Evolutionary conservation across 1,140 invertebrate species (phyloP).

Genomic region (Drosophila mojavensis): DNA sequence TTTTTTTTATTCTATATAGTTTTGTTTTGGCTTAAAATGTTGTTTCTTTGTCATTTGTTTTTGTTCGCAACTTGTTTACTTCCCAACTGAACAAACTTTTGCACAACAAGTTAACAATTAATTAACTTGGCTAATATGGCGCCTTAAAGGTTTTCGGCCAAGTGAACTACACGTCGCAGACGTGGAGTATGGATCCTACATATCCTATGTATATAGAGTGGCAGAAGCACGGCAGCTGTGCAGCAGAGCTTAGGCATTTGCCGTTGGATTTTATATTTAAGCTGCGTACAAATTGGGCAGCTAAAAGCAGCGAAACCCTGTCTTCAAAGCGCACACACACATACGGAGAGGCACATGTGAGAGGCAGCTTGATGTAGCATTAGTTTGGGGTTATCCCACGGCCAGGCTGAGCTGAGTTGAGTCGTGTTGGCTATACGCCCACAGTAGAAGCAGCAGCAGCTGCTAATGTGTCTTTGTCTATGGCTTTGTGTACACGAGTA

Average conservation of each 20-base stretch:
- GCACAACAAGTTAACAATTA: background rate
- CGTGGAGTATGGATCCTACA: background rate
- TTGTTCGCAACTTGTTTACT: background rate
- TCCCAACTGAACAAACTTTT: background rate
- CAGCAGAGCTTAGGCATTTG: constrained; percentile 33
- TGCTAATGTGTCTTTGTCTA: constrained; percentile 54
- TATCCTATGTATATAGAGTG: background rate
- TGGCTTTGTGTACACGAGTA: constrained; percentile 6
- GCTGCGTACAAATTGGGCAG: constrained; percentile 51
- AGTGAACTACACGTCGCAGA: background rate
- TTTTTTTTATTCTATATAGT: too few relatives aligned
- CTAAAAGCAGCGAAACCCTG: constrained; percentile 18
- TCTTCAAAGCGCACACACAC: constrained; percentile 11
- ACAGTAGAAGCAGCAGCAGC: constrained; percentile 29
- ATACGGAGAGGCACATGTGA: constrained; percentile 2
- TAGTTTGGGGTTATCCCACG: constrained; percentile 42
- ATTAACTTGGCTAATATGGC: constrained; percentile 3
- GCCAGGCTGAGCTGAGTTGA: background rate
- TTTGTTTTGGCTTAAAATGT: too few relatives aligned
- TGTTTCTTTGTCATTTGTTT: too few relatives aligned
- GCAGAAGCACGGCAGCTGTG: constrained; percentile 10
- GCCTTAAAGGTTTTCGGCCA: background rate
- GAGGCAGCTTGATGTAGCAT: constrained; percentile 46
- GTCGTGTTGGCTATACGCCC: constrained; percentile 7
- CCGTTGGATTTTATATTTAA: constrained; percentile 46